Conservation (phyloP, 2,797 vertebrate species). For the Falco naumanni region DNA sequence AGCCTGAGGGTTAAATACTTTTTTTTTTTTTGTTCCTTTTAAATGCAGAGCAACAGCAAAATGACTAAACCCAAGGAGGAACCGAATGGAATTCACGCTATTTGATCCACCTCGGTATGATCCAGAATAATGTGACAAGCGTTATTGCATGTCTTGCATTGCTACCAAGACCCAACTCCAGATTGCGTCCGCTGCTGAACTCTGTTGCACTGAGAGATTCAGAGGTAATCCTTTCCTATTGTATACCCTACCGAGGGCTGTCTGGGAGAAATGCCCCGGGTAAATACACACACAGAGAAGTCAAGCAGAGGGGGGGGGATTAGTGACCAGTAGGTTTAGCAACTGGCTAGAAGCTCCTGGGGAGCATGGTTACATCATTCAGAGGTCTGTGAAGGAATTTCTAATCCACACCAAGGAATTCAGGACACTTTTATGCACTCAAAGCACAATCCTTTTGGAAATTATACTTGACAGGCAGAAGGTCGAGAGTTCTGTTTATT, state of each 20-base stretch:
- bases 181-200: background rate
- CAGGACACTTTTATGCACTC: background rate
- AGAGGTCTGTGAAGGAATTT: background rate
- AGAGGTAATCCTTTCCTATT: background rate
- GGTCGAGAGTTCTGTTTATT: background rate
- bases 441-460: background rate
- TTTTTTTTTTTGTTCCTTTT: background rate
- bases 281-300: background rate
- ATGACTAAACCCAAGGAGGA: background rate
- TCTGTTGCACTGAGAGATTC: background rate
- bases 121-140: background rate
- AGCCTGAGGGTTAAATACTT: background rate
- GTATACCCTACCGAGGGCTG: background rate
- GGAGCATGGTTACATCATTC: background rate
- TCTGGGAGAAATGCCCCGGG: background rate
- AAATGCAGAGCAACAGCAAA: background rate
- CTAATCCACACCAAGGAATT: background rate
- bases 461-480: background rate
- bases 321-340: fast-evolving
- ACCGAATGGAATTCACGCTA: background rate
- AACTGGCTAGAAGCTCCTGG: background rate
- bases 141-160: background rate
- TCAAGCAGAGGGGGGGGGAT: background rate
- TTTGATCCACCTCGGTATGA: background rate
- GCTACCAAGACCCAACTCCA: background rate